Conservation (phyloP, 1,140 invertebrate species). For the Lordiphosa mommai region DNA sequence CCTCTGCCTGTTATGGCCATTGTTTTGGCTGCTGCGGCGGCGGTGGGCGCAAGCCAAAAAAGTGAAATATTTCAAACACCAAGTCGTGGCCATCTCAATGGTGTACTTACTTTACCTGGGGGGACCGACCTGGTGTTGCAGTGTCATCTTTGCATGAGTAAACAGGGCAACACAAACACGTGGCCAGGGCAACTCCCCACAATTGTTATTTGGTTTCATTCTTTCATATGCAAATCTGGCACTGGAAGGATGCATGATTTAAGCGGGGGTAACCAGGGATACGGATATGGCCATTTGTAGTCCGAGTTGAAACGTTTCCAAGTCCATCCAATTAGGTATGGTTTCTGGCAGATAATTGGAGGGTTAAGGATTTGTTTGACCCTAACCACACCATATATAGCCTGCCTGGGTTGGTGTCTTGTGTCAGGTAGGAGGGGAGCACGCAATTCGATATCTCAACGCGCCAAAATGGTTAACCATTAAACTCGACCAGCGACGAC, state of each 20-base stretch:
- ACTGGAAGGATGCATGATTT: slow-evolving; percentile 19
- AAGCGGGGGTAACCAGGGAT: slow-evolving; percentile 32
- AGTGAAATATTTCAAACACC: slow-evolving; percentile 73
- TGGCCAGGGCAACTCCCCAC: background rate
- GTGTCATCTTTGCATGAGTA: slow-evolving; percentile 62
- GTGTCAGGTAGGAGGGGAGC: background rate
- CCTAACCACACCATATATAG: background rate
- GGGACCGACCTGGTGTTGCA: slow-evolving; percentile 24
- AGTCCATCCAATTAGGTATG: slow-evolving; percentile 32
- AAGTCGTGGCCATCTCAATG: slow-evolving; percentile 36
- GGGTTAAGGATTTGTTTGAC: too few species aligned
- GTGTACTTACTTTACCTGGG: background rate
- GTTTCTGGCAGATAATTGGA: background rate
- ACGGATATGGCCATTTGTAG: slow-evolving; percentile 35
- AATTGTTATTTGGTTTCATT: slow-evolving; percentile 1
- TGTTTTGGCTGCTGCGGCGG: slow-evolving; percentile 42
- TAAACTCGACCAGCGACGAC: slow-evolving; percentile 48
- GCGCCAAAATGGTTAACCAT: slow-evolving; percentile 20
- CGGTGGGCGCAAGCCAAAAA: slow-evolving; percentile 47
- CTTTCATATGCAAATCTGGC: slow-evolving; percentile 36
- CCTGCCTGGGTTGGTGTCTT: background rate
- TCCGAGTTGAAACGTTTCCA: background rate
- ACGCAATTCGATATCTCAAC: slow-evolving; percentile 2
- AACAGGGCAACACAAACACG: slow-evolving; percentile 51
- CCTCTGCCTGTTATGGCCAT: slow-evolving; percentile 29